Evolutionary conservation across 2,797 vertebrate genomes (phyloP), one percentile per base, ranked within the genome.

Genomic region (Parambassis ranga): DNA sequence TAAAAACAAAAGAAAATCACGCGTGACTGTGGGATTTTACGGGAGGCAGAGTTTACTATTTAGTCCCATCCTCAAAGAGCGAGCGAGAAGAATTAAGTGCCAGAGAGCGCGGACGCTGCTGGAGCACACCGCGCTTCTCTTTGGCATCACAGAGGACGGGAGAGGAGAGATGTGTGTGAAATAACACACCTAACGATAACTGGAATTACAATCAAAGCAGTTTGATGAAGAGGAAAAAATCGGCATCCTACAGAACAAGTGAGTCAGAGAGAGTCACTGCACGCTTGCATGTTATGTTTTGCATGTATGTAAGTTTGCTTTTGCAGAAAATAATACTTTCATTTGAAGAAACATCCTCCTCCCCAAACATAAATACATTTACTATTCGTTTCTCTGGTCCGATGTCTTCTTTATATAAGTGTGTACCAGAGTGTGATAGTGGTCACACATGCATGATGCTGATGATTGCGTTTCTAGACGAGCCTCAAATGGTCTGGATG

Each of bases 151-250:
- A 53, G 52, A 53, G 39, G 39, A 52, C 23, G 48, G 75, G 77
- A 85, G 75, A 28, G 28, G 44, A 13, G 26, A 56, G 59, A 91
- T 90, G 85, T 41, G 37, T 38, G 23, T 28, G 37, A 43, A 19
- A 18, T 4, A n/a, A 10, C 35, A 6, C 41, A 32, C 42, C 50
- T 38, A 16, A 51, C 63, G 65, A 70, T 76, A 22, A 68, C 24
- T 80, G 86, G 90, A 76, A 84, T 87, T 91, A 86, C 69, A 75
- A 79, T 62, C 52, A 59, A 59, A 78, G 63, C 78, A 73, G 58
- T 81, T 89, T 85, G 33, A 91, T 87, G 84, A 84, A 87, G 84
- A 90, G 85, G 79, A 77, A 80, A 68, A 83, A 81, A 76, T 43
- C 24, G 42, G 46, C 71, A 36, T 58, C 65, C 38, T 46, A 19